A percentile compares a stretch with the other conserved stretches of the same genome.
phyloP scores from a whole-genome alignment of 1,140 invertebrate genomes.

The Heliothis virescens region DNA sequence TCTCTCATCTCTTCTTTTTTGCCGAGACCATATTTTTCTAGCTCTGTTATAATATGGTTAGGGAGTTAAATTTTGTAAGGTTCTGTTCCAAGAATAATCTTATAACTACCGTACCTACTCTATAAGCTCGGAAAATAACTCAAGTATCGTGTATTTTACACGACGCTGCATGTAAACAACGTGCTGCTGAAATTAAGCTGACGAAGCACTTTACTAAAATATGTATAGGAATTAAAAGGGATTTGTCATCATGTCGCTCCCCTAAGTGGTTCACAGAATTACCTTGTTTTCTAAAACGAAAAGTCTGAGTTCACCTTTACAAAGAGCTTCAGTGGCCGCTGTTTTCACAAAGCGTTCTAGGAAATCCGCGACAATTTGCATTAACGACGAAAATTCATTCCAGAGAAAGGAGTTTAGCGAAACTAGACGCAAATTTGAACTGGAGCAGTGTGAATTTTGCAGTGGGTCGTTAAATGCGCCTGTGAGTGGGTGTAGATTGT shows the following conservation, averaged over 20 bases:
- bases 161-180: no score
- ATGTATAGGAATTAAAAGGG: no score
- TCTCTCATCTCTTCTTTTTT: constrained; percentile 21
- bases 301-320: background rate
- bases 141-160: no score
- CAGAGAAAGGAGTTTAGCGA: constrained; percentile 35
- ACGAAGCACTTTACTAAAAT: background rate
- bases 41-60: background rate
- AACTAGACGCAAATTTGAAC: constrained; percentile 40
- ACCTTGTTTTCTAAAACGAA: background rate
- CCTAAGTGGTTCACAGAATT: no score
- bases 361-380: constrained; percentile 40
- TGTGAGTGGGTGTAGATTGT: constrained; percentile 39
- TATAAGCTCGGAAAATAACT: background rate
- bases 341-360: constrained; percentile 38
- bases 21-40: background rate
- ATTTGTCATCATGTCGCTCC: no score
- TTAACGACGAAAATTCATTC: constrained; percentile 48
- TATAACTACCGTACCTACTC: background rate
- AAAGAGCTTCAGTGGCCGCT: constrained; percentile 13
- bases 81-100: background rate
- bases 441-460: constrained; percentile 46
- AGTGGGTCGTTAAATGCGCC: constrained; percentile 41
- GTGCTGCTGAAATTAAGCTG: background rate
- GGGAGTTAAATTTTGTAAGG: constrained; percentile 1